A percentile compares a stretch with the other conserved stretches of the same genome.
These are phyloP conservation scores for Phrynosoma blainvillii DNA, from an alignment of 2,113 vertebrate genomes.

Conservation along the genomic window DNA sequence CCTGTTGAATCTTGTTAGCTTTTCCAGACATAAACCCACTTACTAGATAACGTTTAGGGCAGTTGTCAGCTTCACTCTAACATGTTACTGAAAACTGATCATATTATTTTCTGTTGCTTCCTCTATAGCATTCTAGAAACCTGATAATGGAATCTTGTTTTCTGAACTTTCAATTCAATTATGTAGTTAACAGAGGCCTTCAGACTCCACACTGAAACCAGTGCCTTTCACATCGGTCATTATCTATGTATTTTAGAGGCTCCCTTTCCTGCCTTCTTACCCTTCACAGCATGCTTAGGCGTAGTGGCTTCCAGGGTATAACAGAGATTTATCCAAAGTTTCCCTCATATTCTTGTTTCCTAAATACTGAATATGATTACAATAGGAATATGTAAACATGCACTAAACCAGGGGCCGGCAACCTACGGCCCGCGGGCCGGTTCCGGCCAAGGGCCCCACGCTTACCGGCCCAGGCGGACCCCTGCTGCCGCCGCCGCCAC, in stretches of 20 bases:
- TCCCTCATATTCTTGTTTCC: too few relatives aligned
- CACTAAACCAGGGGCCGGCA: too few relatives aligned
- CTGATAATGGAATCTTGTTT: slow-evolving; percentile 16
- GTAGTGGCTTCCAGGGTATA: too few relatives aligned
- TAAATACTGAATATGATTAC: too few relatives aligned
- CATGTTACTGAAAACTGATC: rapidly evolving
- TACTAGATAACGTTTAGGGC: neutral
- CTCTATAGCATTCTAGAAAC: neutral
- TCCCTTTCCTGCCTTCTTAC: neutral
- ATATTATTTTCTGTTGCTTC: slow-evolving; percentile 22
- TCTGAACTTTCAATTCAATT: slow-evolving; percentile 37
- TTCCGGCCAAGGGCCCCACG: too few relatives aligned
- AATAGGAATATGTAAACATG: too few relatives aligned
- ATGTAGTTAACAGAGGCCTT: slow-evolving; percentile 19
- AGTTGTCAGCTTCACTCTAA: slow-evolving; percentile 11
- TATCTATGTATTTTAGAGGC: neutral
- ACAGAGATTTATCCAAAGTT: too few relatives aligned
- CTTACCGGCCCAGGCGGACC: too few relatives aligned
- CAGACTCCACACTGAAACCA: neutral
- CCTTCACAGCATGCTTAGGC: too few relatives aligned
- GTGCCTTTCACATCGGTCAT: too few relatives aligned
- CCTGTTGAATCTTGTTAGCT: neutral
- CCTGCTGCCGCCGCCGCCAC: too few relatives aligned
- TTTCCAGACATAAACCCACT: neutral
- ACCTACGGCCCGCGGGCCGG: too few relatives aligned